These are phyloP conservation scores for Lasius platythorax DNA, from an alignment of 2,888 invertebrate genomes.

Conservation along the genomic window DNA sequence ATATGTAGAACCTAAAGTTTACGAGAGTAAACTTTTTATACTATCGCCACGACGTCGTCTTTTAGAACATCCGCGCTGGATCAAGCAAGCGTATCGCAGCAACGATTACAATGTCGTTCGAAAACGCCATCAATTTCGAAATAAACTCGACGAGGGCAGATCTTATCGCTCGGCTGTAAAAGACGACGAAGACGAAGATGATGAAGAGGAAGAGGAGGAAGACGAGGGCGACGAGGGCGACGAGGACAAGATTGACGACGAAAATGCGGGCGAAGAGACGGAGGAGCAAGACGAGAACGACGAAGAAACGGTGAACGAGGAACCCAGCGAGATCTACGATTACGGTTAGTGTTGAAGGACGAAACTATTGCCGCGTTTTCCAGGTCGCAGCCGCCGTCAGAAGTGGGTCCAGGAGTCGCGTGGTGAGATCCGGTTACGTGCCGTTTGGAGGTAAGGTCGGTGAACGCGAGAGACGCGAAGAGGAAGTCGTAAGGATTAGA, in stretches of 20 bases:
- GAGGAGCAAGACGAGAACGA: conserved; percentile 66
- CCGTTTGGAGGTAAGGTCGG: conserved; percentile 48
- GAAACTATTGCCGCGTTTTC: conserved; percentile 67
- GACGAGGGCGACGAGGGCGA: conserved; percentile 51
- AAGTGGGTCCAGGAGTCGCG: conserved; percentile 59
- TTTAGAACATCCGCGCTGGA: conserved; percentile 28
- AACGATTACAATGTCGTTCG: conserved; percentile 26
- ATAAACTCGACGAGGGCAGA: conserved; percentile 1
- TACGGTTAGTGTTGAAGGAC: conserved; percentile 78
- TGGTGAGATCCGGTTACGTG: conserved; percentile 58
- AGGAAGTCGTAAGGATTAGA: conserved; percentile 53
- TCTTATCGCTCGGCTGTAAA: conserved; percentile 15
- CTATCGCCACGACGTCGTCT: conserved; percentile 34
- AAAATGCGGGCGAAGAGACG: conserved; percentile 48
- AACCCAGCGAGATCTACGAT: conserved; percentile 66
- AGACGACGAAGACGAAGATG: neutral
- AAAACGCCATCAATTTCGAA: neutral
- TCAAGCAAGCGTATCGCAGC: conserved; percentile 26
- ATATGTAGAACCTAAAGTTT: neutral
- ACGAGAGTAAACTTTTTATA: neutral
- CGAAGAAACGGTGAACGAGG: conserved; percentile 72
- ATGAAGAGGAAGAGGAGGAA: conserved; percentile 41
- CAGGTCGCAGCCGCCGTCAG: conserved; percentile 63
- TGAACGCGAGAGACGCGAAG: conserved; percentile 46
- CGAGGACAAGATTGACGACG: conserved; percentile 42